Evolutionary conservation across 2,797 vertebrate genomes (phyloP).

Genomic region (Paramormyrops hopkinsi): DNA sequence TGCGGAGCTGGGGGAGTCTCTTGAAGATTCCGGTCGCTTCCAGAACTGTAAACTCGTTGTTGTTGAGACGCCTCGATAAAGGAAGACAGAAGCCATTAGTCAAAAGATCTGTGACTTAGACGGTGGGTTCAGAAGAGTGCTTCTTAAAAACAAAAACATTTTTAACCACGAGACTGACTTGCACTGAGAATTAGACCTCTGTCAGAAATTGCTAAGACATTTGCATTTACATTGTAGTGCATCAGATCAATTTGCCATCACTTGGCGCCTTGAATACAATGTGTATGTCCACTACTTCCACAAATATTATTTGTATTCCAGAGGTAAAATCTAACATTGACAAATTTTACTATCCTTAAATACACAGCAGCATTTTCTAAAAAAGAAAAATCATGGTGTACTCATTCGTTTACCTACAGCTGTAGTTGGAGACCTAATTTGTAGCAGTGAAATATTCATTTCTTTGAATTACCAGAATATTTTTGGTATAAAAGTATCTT

Average conservation of each 20-base stretch:
- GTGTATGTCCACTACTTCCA: neutral
- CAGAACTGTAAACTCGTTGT: constrained; percentile 93
- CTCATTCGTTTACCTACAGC: neutral
- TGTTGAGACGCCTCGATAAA: constrained; percentile 82
- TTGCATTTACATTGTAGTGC: neutral
- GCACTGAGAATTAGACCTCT: neutral
- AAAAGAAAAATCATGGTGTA: neutral
- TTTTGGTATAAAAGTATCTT: neutral
- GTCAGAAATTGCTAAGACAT: neutral
- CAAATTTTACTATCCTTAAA: neutral
- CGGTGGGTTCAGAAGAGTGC: neutral
- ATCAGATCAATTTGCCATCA: neutral
- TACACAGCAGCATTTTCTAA: neutral
- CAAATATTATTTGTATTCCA: neutral
- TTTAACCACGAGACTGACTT: neutral
- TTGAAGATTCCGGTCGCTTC: constrained; percentile 96
- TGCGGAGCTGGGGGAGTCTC: constrained; percentile 90
- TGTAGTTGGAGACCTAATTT: neutral
- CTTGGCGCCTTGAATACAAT: neutral
- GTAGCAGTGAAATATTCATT: neutral
- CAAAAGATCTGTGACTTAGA: neutral
- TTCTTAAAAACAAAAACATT: neutral
- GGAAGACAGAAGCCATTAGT: constrained; percentile 5
- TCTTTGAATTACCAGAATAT: neutral
- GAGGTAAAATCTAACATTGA: neutral